These are phyloP conservation scores for Zaprionus africanus DNA, from an alignment of 1,140 invertebrate genomes.

Conservation along the genomic window DNA sequence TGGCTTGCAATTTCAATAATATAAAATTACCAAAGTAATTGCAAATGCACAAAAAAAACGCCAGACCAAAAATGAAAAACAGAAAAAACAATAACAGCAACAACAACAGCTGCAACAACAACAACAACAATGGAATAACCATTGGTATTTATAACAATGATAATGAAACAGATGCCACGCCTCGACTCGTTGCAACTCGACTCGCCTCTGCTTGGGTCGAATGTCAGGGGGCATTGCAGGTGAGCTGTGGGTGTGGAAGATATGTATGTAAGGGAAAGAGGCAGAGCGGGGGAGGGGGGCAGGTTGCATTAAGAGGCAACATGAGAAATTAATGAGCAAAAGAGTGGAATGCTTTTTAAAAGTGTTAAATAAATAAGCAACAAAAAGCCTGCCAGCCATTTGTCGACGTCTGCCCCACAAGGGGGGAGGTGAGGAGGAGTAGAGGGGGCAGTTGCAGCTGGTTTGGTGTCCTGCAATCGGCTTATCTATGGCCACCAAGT, in stretches of 20 bases:
- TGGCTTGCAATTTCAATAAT: constrained; percentile 81
- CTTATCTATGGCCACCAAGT: constrained; percentile 68
- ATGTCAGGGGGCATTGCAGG: constrained; percentile 20
- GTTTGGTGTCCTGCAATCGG: constrained; percentile 53
- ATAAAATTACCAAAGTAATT: constrained; percentile 84
- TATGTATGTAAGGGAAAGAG: background rate
- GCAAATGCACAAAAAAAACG: constrained; percentile 63
- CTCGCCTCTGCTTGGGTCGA: constrained; percentile 3
- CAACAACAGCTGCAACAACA: constrained; percentile 21
- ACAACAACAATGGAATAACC: constrained; percentile 24
- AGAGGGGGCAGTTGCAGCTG: background rate
- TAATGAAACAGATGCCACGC: constrained; percentile 62
- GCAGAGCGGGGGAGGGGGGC: background rate
- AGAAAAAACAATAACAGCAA: constrained; percentile 14
- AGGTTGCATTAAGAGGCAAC: constrained; percentile 71
- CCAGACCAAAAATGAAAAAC: constrained; percentile 16
- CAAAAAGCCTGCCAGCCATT: constrained; percentile 59
- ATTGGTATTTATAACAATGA: constrained; percentile 53
- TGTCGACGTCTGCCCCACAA: constrained; percentile 38
- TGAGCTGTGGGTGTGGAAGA: constrained; percentile 9
- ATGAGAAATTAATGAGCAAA: constrained; percentile 83
- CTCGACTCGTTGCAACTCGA: background rate
- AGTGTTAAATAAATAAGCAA: constrained; percentile 83
- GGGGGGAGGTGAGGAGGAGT: background rate
- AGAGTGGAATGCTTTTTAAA: constrained; percentile 81